Evolutionary conservation across 2,888 invertebrate species (phyloP).

Genomic region (Drosophila rubida): DNA sequence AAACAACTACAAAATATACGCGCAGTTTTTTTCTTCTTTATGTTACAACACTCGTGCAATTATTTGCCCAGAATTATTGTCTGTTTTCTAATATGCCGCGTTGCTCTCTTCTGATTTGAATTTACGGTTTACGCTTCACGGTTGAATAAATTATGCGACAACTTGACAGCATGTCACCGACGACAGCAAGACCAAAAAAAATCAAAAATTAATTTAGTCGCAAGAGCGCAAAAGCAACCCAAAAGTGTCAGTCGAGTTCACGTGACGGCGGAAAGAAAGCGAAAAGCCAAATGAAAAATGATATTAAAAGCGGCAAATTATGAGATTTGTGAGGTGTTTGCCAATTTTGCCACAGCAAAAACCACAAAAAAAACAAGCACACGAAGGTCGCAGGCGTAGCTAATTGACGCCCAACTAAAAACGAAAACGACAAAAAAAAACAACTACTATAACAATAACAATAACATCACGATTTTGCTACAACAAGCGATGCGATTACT

Average conservation of each 20-base stretch:
- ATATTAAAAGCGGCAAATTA: constrained; percentile 24
- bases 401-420: constrained; percentile 45
- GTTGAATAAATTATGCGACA: constrained; percentile 35
- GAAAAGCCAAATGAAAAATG: constrained; percentile 15
- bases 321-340: constrained; percentile 14
- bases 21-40: constrained; percentile 6
- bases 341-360: constrained; percentile 5
- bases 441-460: constrained; percentile 8
- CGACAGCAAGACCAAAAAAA: constrained; percentile 11
- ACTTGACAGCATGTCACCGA: constrained; percentile 42
- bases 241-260: constrained; percentile 47
- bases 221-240: constrained; percentile 18
- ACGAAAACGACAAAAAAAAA: constrained; percentile 1
- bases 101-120: not conserved
- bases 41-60: constrained; percentile 34
- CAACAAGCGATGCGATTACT: constrained; percentile 45
- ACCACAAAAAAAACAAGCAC: not conserved
- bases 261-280: constrained; percentile 41
- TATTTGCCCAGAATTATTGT: constrained; percentile 7
- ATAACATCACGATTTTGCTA: constrained; percentile 27
- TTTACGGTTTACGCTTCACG: not conserved
- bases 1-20: constrained; percentile 23
- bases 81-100: not conserved
- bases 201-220: constrained; percentile 3
- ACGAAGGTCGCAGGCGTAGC: constrained; percentile 54